Percentiles rank a stretch among this genome's conserved stretches.
These are phyloP conservation scores for Asteroscopus sphinx DNA, from an alignment of 2,888 invertebrate genomes.

Conservation along the genomic window DNA sequence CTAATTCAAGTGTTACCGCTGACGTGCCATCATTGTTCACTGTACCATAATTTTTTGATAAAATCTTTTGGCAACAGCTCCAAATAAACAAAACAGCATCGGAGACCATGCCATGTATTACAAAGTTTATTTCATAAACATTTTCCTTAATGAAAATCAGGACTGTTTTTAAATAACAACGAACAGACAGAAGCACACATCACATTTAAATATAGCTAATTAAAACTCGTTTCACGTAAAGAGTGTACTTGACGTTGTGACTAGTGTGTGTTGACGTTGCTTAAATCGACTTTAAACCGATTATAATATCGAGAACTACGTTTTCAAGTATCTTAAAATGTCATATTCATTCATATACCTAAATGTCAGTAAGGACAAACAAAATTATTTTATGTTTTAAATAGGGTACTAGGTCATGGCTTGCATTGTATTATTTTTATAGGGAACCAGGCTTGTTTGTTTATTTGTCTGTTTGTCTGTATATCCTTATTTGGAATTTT, in stretches of 20 bases:
- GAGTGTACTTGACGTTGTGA: not conserved
- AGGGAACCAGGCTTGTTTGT: slow-evolving; percentile 25
- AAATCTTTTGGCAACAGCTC: no score
- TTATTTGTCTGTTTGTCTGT: slow-evolving; percentile 5
- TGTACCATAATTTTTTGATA: no score
- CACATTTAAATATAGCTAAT: not conserved
- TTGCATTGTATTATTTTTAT: slow-evolving; percentile 14
- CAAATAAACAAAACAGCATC: no score
- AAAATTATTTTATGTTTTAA: slow-evolving; percentile 19
- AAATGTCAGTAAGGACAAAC: slow-evolving; percentile 37
- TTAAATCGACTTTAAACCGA: slow-evolving; percentile 33
- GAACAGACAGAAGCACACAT: not conserved
- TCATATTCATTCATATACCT: slow-evolving; percentile 48
- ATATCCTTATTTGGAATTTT: slow-evolving; percentile 21
- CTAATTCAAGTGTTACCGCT: no score
- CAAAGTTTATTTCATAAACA: no score
- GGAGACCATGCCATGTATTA: no score
- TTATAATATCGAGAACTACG: slow-evolving; percentile 23
- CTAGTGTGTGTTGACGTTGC: no score
- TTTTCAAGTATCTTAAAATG: slow-evolving; percentile 30
- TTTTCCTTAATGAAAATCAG: no score
- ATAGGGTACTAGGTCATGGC: slow-evolving; percentile 46
- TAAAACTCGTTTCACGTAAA: not conserved
- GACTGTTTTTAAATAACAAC: not conserved
- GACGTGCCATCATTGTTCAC: no score